phyloP scores from a whole-genome alignment of 2,888 invertebrate species.

The Prenolepis imparis region DNA sequence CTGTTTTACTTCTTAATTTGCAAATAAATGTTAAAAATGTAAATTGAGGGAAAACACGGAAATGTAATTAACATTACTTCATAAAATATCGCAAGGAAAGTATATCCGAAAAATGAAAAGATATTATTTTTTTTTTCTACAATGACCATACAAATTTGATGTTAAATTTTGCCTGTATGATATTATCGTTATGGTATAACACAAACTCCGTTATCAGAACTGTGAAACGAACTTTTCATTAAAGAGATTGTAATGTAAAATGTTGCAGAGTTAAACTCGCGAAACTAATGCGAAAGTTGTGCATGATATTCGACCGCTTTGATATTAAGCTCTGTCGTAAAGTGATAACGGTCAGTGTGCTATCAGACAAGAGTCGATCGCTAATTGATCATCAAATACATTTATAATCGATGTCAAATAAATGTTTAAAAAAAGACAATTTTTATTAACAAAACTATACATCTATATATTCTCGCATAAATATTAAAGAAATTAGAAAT shows the following conservation, averaged over 20 bases:
- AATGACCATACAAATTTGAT: neutral
- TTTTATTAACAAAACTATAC: conserved; percentile 1
- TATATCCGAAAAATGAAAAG: neutral
- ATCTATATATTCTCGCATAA: neutral
- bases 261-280: conserved; percentile 1
- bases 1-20: conserved; percentile 6
- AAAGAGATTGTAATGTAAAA: conserved; percentile 24
- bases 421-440: neutral
- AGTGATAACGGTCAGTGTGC: neutral
- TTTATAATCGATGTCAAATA: neutral
- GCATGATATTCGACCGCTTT: conserved; percentile 3
- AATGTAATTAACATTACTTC: conserved; percentile 13
- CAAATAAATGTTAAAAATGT: conserved; percentile 17
- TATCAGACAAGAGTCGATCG: neutral
- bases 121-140: neutral
- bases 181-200: conserved; percentile 10
- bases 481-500: neutral
- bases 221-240: conserved; percentile 16
- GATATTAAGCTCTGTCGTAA: conserved; percentile 16
- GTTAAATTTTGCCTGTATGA: neutral
- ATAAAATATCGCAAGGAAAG: neutral
- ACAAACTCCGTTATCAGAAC: neutral
- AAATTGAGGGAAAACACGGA: neutral
- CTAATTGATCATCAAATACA: conserved; percentile 23
- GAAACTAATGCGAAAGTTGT: conserved; percentile 18